These are phyloP conservation scores for Criorhina ranunculi DNA, from an alignment of 2,888 invertebrate species.

Conservation along the genomic window DNA sequence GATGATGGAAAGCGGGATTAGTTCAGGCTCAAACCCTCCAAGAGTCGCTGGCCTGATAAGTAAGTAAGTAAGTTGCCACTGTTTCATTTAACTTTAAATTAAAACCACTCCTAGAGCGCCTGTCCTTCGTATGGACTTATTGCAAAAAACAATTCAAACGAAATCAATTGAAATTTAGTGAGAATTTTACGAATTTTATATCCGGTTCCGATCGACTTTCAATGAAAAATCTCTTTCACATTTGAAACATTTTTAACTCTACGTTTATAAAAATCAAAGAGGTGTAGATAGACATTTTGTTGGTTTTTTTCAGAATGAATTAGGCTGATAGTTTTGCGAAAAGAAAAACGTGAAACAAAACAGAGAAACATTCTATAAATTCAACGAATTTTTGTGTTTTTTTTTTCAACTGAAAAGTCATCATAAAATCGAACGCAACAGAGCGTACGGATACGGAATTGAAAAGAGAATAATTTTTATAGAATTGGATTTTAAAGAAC, in stretches of 20 bases:
- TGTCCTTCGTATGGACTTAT: no score
- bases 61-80: no score
- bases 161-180: constrained; percentile 11
- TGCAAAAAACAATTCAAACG: not conserved
- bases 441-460: not conserved
- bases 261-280: not conserved
- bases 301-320: not conserved
- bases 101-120: no score
- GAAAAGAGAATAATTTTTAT: not conserved
- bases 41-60: no score
- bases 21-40: no score
- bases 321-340: not conserved
- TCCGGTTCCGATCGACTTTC: not conserved
- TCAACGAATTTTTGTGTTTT: not conserved
- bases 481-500: not conserved
- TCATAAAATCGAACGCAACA: not conserved
- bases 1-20: no score
- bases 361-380: not conserved
- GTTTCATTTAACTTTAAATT: no score
- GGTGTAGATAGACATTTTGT: constrained; percentile 1
- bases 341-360: not conserved
- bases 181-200: not conserved
- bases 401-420: not conserved
- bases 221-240: not conserved
- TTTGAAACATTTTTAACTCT: not conserved